Conservation (phyloP, 2,797 vertebrate species). For the Podargus strigoides region DNA sequence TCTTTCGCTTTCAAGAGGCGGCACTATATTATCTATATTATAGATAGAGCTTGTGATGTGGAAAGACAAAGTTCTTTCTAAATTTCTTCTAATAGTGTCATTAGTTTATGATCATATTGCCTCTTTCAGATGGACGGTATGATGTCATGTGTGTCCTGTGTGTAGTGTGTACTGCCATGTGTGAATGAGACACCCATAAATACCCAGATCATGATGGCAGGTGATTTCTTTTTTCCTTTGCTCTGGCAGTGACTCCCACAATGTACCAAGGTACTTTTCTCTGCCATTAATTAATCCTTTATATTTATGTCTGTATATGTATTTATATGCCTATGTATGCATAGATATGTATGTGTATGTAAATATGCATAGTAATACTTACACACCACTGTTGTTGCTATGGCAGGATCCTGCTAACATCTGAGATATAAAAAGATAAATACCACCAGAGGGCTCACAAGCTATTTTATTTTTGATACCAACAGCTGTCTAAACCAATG, state of each 20-base stretch:
- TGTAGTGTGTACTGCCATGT: too few relatives aligned
- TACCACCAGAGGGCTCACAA: constrained; percentile 31
- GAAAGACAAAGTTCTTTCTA: background rate
- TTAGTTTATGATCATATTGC: background rate
- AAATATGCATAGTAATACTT: background rate
- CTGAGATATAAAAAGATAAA: constrained; percentile 12
- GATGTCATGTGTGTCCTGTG: too few relatives aligned
- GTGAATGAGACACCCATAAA: background rate
- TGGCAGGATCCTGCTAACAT: background rate
- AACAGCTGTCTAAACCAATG: background rate
- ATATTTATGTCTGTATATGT: background rate
- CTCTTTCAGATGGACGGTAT: background rate
- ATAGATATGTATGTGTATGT: background rate
- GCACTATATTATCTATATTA: background rate
- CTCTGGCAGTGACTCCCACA: background rate
- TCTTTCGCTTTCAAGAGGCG: background rate
- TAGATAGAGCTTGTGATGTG: background rate
- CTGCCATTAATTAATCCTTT: background rate
- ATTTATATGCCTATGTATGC: background rate
- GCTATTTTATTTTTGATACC: background rate
- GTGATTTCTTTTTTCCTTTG: background rate
- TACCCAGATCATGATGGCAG: background rate
- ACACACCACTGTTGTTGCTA: background rate
- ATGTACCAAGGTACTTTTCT: background rate
- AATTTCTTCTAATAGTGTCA: background rate